Evolutionary conservation across 30 jellyfish, hydroid and myxozoan species (phyloP), one percentile per base, ranked within the genome.

Genomic region (Phacellophora camtschatica): DNA sequence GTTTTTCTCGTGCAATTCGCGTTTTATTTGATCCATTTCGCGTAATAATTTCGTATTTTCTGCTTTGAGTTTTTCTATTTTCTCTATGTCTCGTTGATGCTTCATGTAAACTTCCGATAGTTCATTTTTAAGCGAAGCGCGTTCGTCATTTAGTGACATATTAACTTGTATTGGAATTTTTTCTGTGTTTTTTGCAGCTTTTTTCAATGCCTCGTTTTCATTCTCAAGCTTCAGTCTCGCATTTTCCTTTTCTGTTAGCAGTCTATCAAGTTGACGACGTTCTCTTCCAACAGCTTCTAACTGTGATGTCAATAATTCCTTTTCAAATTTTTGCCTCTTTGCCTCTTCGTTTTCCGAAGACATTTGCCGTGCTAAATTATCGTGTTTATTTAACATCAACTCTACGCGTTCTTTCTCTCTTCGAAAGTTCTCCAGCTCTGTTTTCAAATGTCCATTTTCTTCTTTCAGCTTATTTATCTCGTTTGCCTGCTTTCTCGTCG

Each of bases 241-340:
- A 54, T 76, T 80, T 58, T 76, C 78, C 39, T 76, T 76, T 4
- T 76, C 88, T 15, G 88, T 80, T n/a, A 76, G 70, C 18, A 61
- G 23, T 29, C 75, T 76, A 42, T 76, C 88, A 1, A 76, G 70
- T 41, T 76, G 88, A 3, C 88, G 88, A 39, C 88, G 88, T 59
- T 76, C 88, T 49, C 88, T 76, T 5, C 80, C 88, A 19, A 76
- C 88, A 24, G 88, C 88, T 32, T 76, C 88, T 11, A 76, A 61
- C 57, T 76, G 88, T 2, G 88, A 76, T 6, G 75, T 61, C 19
- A 76, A 71, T 18, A 76, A 45, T 4, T 76, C 88, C 41, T 76
- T 76, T 35, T 76, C 88, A 10, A 34, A 62, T 19, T 46, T 76
- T 18, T 76, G 88, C 71, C 75, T 57, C 41, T 43, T 61, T 16